A percentile compares a stretch with the other conserved stretches of the same genome.
These are phyloP conservation scores for Dolichotis patagonum DNA, from an alignment of 2,113 vertebrate species.

Conservation along the genomic window DNA sequence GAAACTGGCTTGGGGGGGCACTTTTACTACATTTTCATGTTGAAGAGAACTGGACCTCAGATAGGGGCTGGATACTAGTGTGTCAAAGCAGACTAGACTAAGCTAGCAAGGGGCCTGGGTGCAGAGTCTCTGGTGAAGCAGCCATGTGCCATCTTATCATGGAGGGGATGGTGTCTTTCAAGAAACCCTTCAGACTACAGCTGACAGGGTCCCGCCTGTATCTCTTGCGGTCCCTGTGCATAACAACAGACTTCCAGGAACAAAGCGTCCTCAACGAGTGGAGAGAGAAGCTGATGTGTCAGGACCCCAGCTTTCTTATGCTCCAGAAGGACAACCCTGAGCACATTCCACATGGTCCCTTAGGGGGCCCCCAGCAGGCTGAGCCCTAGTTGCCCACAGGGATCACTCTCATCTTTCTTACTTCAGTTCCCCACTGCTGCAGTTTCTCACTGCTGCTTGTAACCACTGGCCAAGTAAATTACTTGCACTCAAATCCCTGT, in stretches of 20 bases:
- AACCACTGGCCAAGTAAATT: background rate
- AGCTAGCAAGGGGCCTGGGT: background rate
- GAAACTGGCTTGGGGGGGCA: no score
- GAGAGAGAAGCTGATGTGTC: background rate
- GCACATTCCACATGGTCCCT: background rate
- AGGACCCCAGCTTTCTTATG: background rate
- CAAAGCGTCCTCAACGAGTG: background rate
- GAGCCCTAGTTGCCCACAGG: background rate
- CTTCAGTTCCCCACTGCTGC: background rate
- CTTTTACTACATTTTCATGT: background rate
- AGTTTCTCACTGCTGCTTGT: background rate
- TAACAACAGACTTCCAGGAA: no score
- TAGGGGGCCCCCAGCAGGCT: background rate
- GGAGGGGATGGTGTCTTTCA: background rate
- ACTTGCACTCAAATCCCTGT: background rate
- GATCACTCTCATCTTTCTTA: background rate
- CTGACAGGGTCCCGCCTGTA: background rate
- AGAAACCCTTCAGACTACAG: background rate
- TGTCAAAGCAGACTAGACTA: background rate
- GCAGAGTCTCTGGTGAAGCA: background rate
- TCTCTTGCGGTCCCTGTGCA: background rate
- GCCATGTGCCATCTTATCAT: background rate
- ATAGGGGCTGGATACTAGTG: background rate
- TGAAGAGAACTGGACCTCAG: background rate
- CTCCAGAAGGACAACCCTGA: background rate